These are phyloP conservation scores for Opisthocomus hoazin DNA, from an alignment of 2,113 vertebrate genomes.

Conservation along the genomic window DNA sequence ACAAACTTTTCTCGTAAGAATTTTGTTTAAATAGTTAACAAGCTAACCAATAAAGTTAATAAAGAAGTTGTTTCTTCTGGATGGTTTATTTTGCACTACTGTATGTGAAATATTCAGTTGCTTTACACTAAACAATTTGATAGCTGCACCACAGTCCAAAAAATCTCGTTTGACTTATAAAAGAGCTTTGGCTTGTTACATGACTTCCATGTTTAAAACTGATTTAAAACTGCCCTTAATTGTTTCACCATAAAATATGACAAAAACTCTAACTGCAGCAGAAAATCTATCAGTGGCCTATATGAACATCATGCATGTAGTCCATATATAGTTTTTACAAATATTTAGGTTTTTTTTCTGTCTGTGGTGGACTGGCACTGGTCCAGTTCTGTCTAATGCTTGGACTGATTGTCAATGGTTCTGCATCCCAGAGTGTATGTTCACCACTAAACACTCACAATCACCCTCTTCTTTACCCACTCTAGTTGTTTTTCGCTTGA, in stretches of 20 bases:
- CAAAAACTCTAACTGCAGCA: neutral
- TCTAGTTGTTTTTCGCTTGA: neutral
- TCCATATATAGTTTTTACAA: neutral
- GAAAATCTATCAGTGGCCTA: neutral
- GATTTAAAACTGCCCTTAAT: neutral
- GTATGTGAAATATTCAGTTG: neutral
- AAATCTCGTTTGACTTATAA: neutral
- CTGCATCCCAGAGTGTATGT: neutral
- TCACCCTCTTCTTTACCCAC: neutral
- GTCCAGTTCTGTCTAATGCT: neutral
- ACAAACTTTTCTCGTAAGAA: neutral
- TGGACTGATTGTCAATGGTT: neutral
- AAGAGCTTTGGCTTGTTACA: neutral
- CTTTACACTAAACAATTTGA: fast-evolving
- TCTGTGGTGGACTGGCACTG: neutral
- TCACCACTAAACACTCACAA: neutral
- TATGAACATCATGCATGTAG: neutral
- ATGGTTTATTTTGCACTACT: neutral
- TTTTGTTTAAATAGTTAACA: neutral
- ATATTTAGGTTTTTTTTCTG: neutral
- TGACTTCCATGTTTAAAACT: neutral
- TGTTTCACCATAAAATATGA: neutral
- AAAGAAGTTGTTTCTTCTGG: neutral
- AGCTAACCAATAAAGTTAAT: neutral
- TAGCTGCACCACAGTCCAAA: neutral